A percentile compares a stretch with the other conserved stretches of the same genome.
Conservation (phyloP, 1,140 invertebrate species). For the Cydia pomonella region DNA sequence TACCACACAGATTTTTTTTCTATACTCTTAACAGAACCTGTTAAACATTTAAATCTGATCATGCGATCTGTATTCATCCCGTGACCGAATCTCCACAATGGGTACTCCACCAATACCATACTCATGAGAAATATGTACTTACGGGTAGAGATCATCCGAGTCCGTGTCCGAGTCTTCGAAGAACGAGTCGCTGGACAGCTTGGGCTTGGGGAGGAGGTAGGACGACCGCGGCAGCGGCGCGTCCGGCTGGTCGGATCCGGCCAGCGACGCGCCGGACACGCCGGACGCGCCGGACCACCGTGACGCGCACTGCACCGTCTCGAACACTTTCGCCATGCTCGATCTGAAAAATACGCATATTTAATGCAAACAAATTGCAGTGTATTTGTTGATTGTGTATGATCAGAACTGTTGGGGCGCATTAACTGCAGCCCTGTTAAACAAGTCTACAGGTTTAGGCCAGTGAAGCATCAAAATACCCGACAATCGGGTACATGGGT, state of each 20-base stretch:
- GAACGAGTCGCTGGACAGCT: conserved; percentile 69
- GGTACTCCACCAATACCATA: neutral
- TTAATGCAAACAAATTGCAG: too few relatives aligned
- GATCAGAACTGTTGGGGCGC: neutral
- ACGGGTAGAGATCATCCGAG: conserved; percentile 86
- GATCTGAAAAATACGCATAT: conserved; percentile 77
- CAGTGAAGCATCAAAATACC: neutral
- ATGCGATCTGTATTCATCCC: too few relatives aligned
- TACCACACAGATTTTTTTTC: too few relatives aligned
- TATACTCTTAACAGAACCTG: too few relatives aligned
- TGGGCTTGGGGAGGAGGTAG: conserved; percentile 57
- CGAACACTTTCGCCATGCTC: conserved; percentile 90
- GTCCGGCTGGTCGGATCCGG: conserved; percentile 59
- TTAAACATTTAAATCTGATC: too few relatives aligned
- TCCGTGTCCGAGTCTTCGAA: conserved; percentile 80
- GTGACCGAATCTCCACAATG: neutral
- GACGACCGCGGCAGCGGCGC: conserved; percentile 53
- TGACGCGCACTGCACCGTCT: conserved; percentile 89
- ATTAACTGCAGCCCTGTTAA: neutral
- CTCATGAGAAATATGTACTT: conserved; percentile 58
- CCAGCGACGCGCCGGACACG: conserved; percentile 77
- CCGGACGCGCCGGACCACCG: conserved; percentile 80
- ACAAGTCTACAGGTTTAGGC: neutral
- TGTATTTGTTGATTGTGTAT: too few relatives aligned
- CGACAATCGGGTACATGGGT: neutral